Conservation (phyloP, 1,140 invertebrate genomes). For the Neodiprion pinetum region DNA sequence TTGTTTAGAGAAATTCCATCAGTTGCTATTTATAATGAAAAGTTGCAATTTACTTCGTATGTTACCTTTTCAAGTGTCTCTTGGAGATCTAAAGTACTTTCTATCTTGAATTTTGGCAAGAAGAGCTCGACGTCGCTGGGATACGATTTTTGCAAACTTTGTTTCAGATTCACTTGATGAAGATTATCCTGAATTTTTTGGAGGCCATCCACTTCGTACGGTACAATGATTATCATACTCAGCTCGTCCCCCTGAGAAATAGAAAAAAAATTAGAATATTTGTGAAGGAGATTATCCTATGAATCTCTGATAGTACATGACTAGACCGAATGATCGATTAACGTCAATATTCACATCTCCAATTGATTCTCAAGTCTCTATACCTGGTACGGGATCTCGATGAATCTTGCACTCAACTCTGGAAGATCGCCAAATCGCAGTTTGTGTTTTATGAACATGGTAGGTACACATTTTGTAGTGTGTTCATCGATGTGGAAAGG, state of each 20-base stretch:
- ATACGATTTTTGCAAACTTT: conserved; percentile 38
- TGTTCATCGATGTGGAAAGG: conserved; percentile 63
- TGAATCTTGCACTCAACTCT: conserved; percentile 53
- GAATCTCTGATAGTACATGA: neutral
- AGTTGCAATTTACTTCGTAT: neutral
- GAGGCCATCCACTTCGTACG: conserved; percentile 66
- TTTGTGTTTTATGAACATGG: conserved; percentile 59
- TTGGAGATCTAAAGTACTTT: conserved; percentile 39
- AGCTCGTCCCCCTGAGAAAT: conserved; percentile 58
- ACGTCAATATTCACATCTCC: too few species aligned
- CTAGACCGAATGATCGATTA: conserved; percentile 5
- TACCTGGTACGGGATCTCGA: conserved; percentile 66
- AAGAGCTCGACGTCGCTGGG: conserved; percentile 28
- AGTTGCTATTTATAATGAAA: neutral
- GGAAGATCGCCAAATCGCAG: conserved; percentile 51
- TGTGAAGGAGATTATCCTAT: too few species aligned
- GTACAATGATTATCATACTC: conserved; percentile 71
- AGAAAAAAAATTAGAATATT: too few species aligned
- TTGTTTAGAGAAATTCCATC: neutral
- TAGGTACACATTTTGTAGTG: conserved; percentile 53
- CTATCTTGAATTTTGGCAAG: conserved; percentile 61
- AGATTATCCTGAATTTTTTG: conserved; percentile 57
- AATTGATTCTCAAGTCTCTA: neutral
- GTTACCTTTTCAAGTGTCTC: conserved; percentile 26
- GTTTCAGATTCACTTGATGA: conserved; percentile 39